Conservation (phyloP, 2,113 vertebrate genomes). For the Cisticola juncidis region DNA sequence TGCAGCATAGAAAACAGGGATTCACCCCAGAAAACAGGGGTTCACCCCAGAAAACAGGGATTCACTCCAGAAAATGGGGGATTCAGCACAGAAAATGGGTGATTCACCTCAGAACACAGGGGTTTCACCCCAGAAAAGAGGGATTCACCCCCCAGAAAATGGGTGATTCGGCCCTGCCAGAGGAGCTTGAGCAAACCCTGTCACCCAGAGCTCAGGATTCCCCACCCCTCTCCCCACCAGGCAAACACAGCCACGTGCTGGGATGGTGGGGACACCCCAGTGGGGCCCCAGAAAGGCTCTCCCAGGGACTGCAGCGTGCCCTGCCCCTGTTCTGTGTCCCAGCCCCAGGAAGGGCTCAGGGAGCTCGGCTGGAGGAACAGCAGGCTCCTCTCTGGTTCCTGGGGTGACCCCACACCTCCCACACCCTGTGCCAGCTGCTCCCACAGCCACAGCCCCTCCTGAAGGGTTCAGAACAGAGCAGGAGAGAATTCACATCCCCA, state of each 20-base stretch:
- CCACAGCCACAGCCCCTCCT: not conserved
- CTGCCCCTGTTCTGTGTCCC: not conserved
- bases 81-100: not conserved
- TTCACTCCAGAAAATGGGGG: accelerated
- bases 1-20: not conserved
- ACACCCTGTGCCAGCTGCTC: not conserved
- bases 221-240: not conserved
- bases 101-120: accelerated
- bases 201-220: not conserved
- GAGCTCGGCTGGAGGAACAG: not conserved
- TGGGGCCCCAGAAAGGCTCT: not conserved
- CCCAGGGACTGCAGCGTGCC: accelerated
- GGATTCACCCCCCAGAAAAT: not conserved
- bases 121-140: not conserved
- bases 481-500: not conserved
- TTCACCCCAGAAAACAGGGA: accelerated
- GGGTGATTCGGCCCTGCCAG: not conserved
- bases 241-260: not conserved
- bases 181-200: not conserved
- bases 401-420: not conserved
- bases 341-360: not conserved
- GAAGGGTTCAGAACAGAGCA: not conserved
- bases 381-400: not conserved
- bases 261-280: accelerated
- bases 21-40: not conserved